Evolutionary conservation across 2,797 vertebrate genomes (phyloP).

Genomic region (Molossus molossus): DNA sequence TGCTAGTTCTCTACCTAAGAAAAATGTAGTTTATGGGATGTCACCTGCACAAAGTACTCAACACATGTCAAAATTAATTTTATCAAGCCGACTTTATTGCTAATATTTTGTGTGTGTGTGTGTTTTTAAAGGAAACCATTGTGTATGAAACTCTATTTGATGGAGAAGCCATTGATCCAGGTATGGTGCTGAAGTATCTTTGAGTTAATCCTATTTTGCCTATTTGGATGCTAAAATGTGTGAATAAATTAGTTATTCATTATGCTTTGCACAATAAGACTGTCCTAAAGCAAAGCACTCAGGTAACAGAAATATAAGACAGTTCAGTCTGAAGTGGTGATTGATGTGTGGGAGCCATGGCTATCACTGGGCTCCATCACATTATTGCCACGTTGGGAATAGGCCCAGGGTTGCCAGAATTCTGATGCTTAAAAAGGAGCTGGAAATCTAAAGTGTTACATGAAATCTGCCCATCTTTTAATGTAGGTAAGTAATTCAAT

Average conservation of each 20-base stretch:
- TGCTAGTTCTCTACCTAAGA: not conserved
- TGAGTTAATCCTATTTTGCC: slow-evolving; percentile 15
- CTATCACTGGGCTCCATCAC: not conserved
- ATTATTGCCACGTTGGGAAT: not conserved
- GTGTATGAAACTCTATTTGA: slow-evolving; percentile 88
- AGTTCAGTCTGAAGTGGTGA: not conserved
- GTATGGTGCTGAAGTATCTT: slow-evolving; percentile 69
- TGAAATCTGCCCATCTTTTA: not conserved
- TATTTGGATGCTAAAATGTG: not conserved
- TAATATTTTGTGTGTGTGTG: slow-evolving; percentile 8
- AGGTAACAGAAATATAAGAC: not conserved
- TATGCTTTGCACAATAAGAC: not conserved
- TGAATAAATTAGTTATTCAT: not conserved
- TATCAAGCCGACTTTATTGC: not conserved
- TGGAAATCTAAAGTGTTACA: not conserved
- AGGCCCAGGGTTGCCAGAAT: not conserved
- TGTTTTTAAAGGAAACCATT: slow-evolving; percentile 83
- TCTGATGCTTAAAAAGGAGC: not conserved
- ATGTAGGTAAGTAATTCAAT: not conserved
- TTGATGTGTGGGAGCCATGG: not conserved
- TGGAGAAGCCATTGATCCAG: slow-evolving; percentile 88
- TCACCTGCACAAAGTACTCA: not conserved
- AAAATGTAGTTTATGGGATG: not conserved
- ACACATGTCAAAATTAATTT: not conserved
- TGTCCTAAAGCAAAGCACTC: not conserved